Percentiles rank a stretch among this genome's conserved stretches.
phyloP scores from a whole-genome alignment of 2,888 invertebrate genomes.

The Magallana nippona region DNA sequence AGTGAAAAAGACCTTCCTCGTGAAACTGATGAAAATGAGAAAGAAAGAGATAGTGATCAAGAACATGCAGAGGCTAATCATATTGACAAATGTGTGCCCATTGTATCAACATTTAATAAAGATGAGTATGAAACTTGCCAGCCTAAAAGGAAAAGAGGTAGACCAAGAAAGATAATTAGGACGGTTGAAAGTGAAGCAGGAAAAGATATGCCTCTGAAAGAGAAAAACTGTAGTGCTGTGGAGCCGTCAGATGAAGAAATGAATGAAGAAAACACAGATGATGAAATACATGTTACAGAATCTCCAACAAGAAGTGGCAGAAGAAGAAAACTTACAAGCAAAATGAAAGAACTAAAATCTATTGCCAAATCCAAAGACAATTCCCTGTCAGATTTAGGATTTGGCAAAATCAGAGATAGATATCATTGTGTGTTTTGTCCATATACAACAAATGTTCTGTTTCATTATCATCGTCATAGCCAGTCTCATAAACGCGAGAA shows the following conservation, averaged over 20 bases:
- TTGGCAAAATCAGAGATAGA: not conserved
- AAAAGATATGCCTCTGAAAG: slow-evolving; percentile 1
- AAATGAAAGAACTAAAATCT: slow-evolving; percentile 34
- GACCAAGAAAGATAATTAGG: slow-evolving; percentile 33
- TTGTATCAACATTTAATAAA: not conserved
- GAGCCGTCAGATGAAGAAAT: not conserved
- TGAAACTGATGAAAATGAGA: not conserved
- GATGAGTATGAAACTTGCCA: not conserved
- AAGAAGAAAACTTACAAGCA: slow-evolving; percentile 34
- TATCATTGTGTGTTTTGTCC: slow-evolving; percentile 60
- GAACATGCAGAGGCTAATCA: not conserved
- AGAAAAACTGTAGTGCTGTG: slow-evolving; percentile 10
- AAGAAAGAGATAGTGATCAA: too few species aligned
- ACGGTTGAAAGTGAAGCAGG: not conserved
- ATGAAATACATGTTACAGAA: not conserved
- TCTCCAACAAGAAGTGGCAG: not conserved
- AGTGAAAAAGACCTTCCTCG: not conserved
- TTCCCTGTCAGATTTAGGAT: not conserved
- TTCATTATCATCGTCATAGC: slow-evolving; percentile 47
- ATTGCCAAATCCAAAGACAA: not conserved
- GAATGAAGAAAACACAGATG: slow-evolving; percentile 11
- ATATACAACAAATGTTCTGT: slow-evolving; percentile 44
- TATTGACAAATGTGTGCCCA: not conserved
- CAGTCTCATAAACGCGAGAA: slow-evolving; percentile 43
- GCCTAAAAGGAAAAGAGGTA: slow-evolving; percentile 39